Percentiles rank a stretch among this genome's conserved stretches.
These are phyloP conservation scores for Pseudochirops corinnae DNA, from an alignment of 2,797 vertebrate genomes.

Conservation along the genomic window DNA sequence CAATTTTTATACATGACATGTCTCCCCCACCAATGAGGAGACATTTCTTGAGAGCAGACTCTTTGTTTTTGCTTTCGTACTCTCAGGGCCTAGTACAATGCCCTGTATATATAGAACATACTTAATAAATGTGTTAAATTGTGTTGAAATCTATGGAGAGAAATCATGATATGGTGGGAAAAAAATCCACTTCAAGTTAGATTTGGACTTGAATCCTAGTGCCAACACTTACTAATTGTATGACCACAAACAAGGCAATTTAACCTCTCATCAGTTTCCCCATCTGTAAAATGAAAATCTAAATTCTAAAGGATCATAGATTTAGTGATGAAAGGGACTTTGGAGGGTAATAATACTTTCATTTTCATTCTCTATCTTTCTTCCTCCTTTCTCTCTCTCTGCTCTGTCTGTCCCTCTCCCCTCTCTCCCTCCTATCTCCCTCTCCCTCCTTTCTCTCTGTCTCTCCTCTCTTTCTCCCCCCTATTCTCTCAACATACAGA, in stretches of 20 bases:
- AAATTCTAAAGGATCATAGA: background rate
- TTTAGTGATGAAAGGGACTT: background rate
- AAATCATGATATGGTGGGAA: background rate
- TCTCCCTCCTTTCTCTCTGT: too few relatives aligned
- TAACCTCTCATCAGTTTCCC: background rate
- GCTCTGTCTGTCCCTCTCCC: too few relatives aligned
- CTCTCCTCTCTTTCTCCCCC: too few relatives aligned
- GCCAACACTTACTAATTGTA: background rate
- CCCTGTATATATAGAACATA: background rate
- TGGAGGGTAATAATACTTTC: background rate
- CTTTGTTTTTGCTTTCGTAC: background rate
- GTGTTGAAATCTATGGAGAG: background rate
- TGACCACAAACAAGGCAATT: background rate
- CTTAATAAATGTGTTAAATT: background rate
- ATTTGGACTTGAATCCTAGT: background rate
- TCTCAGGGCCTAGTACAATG: background rate
- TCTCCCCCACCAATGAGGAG: background rate
- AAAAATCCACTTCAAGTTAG: background rate
- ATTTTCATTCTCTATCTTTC: too few relatives aligned
- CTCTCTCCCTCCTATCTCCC: too few relatives aligned
- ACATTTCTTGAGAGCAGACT: background rate
- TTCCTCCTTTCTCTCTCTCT: too few relatives aligned
- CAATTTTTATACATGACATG: background rate
- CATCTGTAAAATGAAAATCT: background rate
- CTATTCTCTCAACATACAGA: background rate